Conservation (phyloP, 1,140 invertebrate species). For the Drosophila pandora region DNA sequence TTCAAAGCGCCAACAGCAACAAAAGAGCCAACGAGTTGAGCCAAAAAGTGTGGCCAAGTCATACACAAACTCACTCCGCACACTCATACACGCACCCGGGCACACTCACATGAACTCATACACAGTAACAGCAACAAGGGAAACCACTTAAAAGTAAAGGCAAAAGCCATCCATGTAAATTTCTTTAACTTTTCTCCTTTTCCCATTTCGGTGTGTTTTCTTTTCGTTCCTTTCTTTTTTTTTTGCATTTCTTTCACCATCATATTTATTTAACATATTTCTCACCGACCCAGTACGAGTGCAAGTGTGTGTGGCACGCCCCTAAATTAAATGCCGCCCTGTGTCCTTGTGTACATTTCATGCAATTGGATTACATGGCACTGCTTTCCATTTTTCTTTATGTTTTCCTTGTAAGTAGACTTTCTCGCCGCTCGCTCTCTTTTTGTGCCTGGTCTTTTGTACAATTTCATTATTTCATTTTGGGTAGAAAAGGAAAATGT, state of each 20-base stretch:
- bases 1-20: conserved; percentile 68
- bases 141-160: conserved; percentile 74
- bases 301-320: conserved; percentile 42
- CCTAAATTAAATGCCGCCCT: conserved; percentile 66
- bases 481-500: conserved; percentile 34
- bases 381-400: conserved; percentile 55
- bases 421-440: conserved; percentile 26
- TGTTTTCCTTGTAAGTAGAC: conserved; percentile 27
- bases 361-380: conserved; percentile 70
- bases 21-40: conserved; percentile 64
- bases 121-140: conserved; percentile 56
- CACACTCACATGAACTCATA: conserved; percentile 20
- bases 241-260: conserved; percentile 21
- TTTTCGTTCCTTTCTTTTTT: conserved; percentile 20
- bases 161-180: conserved; percentile 70
- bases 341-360: conserved; percentile 64
- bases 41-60: conserved; percentile 67
- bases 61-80: conserved; percentile 40
- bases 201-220: conserved; percentile 27
- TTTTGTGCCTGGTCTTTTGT: conserved; percentile 35
- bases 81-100: conserved; percentile 26
- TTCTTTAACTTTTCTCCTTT: conserved; percentile 64
- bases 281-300: conserved; percentile 31
- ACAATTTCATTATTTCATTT: conserved; percentile 54
- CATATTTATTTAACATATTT: conserved; percentile 74